A percentile compares a stretch with the other conserved stretches of the same genome.
phyloP scores from a whole-genome alignment of 2,888 invertebrate genomes.

The Aphidoletes aphidimyza region DNA sequence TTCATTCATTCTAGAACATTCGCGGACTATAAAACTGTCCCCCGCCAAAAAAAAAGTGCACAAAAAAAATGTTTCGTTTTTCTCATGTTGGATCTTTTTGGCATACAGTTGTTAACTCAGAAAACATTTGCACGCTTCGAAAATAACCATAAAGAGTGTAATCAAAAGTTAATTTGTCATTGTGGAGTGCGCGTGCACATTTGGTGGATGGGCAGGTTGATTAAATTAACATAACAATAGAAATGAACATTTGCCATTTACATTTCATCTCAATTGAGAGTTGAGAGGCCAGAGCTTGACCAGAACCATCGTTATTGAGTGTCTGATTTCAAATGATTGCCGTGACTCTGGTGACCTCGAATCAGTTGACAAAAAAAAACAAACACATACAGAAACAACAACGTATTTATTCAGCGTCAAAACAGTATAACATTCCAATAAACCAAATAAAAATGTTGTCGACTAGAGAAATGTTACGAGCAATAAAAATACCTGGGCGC shows the following conservation, averaged over 20 bases:
- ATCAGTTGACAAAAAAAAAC: too few species aligned
- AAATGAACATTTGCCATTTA: conserved; percentile 47
- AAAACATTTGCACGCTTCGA: background rate
- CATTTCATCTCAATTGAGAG: conserved; percentile 21
- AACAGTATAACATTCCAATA: conserved; percentile 48
- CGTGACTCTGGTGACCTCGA: too few species aligned
- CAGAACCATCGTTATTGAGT: background rate
- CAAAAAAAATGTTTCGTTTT: conserved; percentile 5
- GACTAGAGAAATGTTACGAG: background rate
- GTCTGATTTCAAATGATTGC: background rate
- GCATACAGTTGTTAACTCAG: background rate
- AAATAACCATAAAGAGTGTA: background rate
- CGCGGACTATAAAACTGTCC: too few species aligned
- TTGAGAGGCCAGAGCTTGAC: background rate
- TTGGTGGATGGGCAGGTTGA: conserved; percentile 6
- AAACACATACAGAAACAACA: background rate
- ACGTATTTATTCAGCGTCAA: conserved; percentile 40
- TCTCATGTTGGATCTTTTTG: background rate
- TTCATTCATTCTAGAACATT: background rate
- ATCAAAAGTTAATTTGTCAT: conserved; percentile 51
- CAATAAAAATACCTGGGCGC: conserved; percentile 38
- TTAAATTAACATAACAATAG: conserved; percentile 47
- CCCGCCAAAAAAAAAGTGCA: too few species aligned
- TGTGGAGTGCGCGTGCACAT: background rate
- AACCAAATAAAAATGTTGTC: conserved; percentile 45